Percentiles rank a stretch among this genome's conserved stretches.
Evolutionary conservation across 2,888 invertebrate genomes (phyloP).

Genomic region (Candidula unifasciata): DNA sequence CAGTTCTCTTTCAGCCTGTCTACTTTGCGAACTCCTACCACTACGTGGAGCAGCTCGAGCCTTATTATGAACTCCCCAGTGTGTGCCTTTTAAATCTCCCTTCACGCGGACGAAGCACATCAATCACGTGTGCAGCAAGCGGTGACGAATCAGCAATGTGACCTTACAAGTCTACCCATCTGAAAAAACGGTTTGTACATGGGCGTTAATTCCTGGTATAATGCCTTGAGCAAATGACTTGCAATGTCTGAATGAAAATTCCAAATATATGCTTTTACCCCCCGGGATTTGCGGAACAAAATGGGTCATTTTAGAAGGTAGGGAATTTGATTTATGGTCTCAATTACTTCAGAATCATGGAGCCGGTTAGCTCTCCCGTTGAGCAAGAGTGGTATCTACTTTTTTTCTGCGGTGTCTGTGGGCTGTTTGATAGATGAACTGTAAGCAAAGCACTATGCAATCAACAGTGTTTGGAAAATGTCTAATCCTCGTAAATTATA

Average conservation of each 20-base stretch:
- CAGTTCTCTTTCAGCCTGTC: not conserved
- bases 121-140: not conserved
- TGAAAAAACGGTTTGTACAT: conserved; percentile 15
- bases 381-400: not conserved
- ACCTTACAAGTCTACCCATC: not conserved
- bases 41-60: not conserved
- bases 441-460: not conserved
- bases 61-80: not conserved
- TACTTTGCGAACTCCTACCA: not conserved
- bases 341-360: not conserved
- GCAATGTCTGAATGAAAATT: not conserved
- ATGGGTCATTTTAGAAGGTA: not conserved
- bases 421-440: conserved; percentile 28
- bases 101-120: not conserved
- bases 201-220: not conserved
- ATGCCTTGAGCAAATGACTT: conserved; percentile 33
- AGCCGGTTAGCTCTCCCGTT: not conserved
- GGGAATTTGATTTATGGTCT: conserved; percentile 10
- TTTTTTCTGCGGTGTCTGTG: not conserved
- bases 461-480: not conserved
- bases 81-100: not conserved
- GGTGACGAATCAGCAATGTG: not conserved
- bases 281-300: not conserved
- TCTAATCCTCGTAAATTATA: conserved; percentile 24
- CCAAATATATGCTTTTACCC: not conserved